Evolutionary conservation across 2,113 vertebrate species (phyloP).

Genomic region (Gnathonemus longibarbis): DNA sequence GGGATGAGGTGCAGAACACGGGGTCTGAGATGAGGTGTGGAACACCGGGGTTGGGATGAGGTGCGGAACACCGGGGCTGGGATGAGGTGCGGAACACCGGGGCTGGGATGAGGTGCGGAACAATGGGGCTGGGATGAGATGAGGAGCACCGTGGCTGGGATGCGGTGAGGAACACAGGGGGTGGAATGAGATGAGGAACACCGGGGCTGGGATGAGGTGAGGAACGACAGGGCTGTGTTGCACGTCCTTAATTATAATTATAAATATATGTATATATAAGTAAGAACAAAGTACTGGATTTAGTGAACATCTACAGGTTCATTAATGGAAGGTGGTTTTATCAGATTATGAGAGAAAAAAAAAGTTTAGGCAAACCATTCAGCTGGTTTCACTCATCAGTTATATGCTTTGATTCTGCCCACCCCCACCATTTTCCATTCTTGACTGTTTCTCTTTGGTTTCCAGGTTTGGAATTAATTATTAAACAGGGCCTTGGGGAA

Average conservation of each 20-base stretch:
- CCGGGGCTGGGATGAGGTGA: not conserved
- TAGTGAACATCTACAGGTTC: not conserved
- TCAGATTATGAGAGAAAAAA: not conserved
- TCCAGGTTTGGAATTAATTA: slow-evolving; percentile 18
- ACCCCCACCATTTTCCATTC: not conserved
- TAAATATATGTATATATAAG: not conserved
- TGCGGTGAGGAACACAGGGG: not conserved
- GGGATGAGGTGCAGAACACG: not conserved
- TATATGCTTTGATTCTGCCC: slow-evolving; percentile 34
- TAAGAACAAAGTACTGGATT: not conserved
- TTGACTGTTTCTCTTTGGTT: slow-evolving; percentile 19
- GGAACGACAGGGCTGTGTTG: not conserved
- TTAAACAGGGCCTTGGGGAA: slow-evolving; percentile 20
- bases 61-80: not conserved
- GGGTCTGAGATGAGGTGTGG: not conserved
- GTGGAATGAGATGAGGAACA: not conserved
- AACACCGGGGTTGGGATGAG: not conserved
- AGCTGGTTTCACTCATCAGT: slow-evolving; percentile 45
- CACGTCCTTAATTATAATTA: not conserved
- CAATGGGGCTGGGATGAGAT: not conserved
- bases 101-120: not conserved
- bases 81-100: not conserved
- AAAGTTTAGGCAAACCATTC: not conserved
- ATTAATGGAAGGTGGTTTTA: not conserved
- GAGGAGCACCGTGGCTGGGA: not conserved